Evolutionary conservation across 92 coral and sea anemone species (phyloP).

Genomic region (Muricea muricata): DNA sequence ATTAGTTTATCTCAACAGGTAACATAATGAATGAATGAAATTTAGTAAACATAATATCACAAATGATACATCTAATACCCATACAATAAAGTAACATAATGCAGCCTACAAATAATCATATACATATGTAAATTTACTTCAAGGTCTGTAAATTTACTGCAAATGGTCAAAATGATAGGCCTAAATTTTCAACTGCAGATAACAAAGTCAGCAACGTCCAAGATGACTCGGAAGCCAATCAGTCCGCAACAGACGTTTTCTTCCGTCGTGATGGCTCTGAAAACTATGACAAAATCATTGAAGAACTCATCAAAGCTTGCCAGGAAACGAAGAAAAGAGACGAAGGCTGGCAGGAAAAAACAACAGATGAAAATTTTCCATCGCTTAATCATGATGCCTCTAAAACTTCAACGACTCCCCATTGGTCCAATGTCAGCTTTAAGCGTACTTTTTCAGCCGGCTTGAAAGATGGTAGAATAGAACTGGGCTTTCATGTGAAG

Average conservation of each 20-base stretch:
- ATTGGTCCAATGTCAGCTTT: too few species aligned
- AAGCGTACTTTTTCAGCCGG: conserved; percentile 4
- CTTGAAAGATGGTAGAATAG: conserved; percentile 15
- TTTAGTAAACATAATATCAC: too few species aligned
- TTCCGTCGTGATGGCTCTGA: not conserved
- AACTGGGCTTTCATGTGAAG: conserved; percentile 39
- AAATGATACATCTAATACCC: too few species aligned
- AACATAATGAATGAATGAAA: too few species aligned
- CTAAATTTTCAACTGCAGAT: not conserved
- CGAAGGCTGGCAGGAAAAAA: not conserved
- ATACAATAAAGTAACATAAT: too few species aligned
- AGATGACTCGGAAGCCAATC: not conserved
- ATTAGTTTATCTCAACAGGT: too few species aligned
- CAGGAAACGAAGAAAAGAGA: conserved; percentile 35
- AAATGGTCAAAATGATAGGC: not conserved
- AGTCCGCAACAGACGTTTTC: not conserved
- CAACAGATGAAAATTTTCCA: too few species aligned
- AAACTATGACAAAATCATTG: not conserved
- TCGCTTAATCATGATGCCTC: too few species aligned
- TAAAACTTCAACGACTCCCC: too few species aligned
- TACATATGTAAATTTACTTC: too few species aligned
- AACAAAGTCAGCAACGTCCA: not conserved
- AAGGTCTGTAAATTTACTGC: too few species aligned
- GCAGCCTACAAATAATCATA: too few species aligned
- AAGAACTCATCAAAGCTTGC: conserved; percentile 34